Evolutionary conservation across 2,888 invertebrate genomes (phyloP).

Genomic region (Eristalinus sepulchralis): DNA sequence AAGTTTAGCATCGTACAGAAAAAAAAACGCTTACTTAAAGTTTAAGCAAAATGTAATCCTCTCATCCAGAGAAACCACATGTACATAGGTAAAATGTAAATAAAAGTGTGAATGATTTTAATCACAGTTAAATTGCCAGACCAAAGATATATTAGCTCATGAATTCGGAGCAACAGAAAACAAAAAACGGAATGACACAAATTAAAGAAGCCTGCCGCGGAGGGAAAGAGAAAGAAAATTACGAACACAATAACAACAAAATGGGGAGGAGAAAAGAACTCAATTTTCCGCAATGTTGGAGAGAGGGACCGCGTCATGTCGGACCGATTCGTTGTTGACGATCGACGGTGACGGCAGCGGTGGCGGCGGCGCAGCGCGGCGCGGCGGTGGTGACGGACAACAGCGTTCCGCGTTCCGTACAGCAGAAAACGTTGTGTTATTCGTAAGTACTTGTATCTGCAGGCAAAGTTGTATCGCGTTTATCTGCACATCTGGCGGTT

Average conservation of each 20-base stretch:
- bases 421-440: constrained; percentile 37
- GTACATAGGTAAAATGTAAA: constrained; percentile 2
- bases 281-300: constrained; percentile 70
- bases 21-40: neutral
- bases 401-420: constrained; percentile 7
- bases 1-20: neutral
- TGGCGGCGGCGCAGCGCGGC: no score
- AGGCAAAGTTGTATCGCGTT: constrained; percentile 59
- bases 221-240: neutral
- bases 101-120: constrained; percentile 67
- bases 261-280: constrained; percentile 60
- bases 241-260: constrained; percentile 10
- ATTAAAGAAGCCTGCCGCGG: neutral
- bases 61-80: neutral
- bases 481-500: constrained; percentile 72
- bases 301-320: constrained; percentile 31
- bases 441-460: constrained; percentile 22
- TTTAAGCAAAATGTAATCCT: neutral
- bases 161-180: constrained; percentile 25
- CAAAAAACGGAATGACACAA: constrained; percentile 29
- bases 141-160: constrained; percentile 52
- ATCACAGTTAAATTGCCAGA: constrained; percentile 48
- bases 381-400: no score
- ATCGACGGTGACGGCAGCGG: neutral
- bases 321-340: neutral